phyloP scores from a whole-genome alignment of 1,140 invertebrate genomes.

The Drosophila ficusphila region DNA sequence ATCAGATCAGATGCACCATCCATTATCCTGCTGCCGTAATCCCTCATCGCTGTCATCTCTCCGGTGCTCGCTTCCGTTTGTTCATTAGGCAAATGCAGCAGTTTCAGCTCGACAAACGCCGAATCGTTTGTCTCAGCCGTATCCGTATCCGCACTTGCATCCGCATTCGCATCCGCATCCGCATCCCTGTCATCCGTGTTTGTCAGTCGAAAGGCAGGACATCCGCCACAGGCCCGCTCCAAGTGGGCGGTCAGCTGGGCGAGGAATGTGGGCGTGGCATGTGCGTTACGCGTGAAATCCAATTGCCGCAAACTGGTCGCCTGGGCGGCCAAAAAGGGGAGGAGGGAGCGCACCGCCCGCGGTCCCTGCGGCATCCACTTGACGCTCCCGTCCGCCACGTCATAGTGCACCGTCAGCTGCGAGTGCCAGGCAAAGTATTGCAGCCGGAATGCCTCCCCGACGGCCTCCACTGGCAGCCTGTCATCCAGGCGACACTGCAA shows the following conservation, averaged over 20 bases:
- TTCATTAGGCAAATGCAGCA: conserved; percentile 63
- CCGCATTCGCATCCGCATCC: conserved; percentile 4
- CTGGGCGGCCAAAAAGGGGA: conserved; percentile 56
- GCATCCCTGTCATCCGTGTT: conserved; percentile 9
- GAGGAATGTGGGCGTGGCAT: conserved; percentile 70
- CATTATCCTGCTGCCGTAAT: conserved; percentile 1
- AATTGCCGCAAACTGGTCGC: conserved; percentile 57
- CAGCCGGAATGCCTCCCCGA: conserved; percentile 33
- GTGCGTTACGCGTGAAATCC: conserved; percentile 71
- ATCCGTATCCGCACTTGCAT: conserved; percentile 18
- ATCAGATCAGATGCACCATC: neutral
- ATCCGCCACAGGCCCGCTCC: neutral
- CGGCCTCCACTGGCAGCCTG: conserved; percentile 28
- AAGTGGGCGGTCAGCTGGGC: conserved; percentile 39
- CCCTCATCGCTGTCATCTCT: conserved; percentile 26
- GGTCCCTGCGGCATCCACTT: conserved; percentile 71
- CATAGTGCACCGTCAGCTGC: conserved; percentile 63
- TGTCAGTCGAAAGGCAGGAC: conserved; percentile 13
- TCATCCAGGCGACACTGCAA: conserved; percentile 68
- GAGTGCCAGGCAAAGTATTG: conserved; percentile 64
- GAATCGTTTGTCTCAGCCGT: conserved; percentile 61
- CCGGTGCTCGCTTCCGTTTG: conserved; percentile 33
- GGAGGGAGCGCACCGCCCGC: conserved; percentile 52
- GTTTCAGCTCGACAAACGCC: conserved; percentile 61
- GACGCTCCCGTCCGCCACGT: conserved; percentile 64